Evolutionary conservation across 2,113 vertebrate species (phyloP), one percentile per base, ranked within the genome.

Genomic region (Nyctereutes procyonoides): DNA sequence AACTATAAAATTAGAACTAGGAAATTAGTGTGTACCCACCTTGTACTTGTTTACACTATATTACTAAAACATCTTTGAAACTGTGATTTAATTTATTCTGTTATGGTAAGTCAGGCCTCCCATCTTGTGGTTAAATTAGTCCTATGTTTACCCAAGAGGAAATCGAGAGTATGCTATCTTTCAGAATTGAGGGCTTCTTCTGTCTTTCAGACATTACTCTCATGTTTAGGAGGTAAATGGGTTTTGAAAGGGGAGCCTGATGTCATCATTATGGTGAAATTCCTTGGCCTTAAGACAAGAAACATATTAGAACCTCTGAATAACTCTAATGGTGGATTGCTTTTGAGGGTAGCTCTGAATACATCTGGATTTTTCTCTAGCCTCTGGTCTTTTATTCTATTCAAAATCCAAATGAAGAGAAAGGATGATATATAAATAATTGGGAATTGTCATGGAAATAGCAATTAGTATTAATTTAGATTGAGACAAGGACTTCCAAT

Each of bases 1-100:
- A 28, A 51, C 56, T 97, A 82, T 97, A 90, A 97, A 97, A 93
- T 96, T 88, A 84, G 76, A 85, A 77, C 65, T 76, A 94, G 83
- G 26, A 94, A 85, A 85, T 96, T 63, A 83, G 55, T 81, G n/a
- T 77, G 69, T 65, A 58, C 51, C 63, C 63, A 60, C 97, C 58
- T 93, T 96, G 93, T 94, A 85, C 32, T 95, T 90, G 88, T 95
- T 94, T 94, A 76, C 22, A 48, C 73, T 77, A 71, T 96, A 63
- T 89, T 90, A 93, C 55, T 71, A 38, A 96, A 92, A 82, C 51
- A 74, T 92, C 84, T 90, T 90, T 82, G 81, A 90, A 93, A 55
- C 67, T 80, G 51, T 88, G 67, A 85, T 83, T 96, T 93, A 92
- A 97, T 97, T 96, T 96, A 76, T 94, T 97, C 53, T 83, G 35